Evolutionary conservation across 1,140 invertebrate species (phyloP).

Genomic region (Tetragonula clypearis): DNA sequence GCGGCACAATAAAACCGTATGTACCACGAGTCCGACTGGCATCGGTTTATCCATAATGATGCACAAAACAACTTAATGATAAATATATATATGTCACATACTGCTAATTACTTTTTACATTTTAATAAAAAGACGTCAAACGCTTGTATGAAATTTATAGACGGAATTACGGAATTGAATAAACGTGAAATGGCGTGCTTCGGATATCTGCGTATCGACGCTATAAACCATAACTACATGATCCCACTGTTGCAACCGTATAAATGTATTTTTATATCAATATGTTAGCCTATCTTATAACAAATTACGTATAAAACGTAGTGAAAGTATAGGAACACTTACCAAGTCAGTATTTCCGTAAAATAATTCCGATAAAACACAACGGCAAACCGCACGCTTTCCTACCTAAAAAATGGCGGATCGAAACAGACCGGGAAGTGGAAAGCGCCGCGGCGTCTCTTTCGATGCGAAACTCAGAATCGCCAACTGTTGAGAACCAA

Average conservation of each 20-base stretch:
- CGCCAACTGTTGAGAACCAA: slow-evolving; percentile 36
- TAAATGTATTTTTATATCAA: background rate
- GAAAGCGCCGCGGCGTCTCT: slow-evolving; percentile 51
- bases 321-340: slow-evolving; percentile 42
- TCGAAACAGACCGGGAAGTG: slow-evolving; percentile 59
- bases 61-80: background rate
- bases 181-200: slow-evolving; percentile 34
- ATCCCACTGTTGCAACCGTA: background rate
- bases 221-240: background rate
- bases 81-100: background rate
- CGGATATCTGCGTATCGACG: slow-evolving; percentile 17
- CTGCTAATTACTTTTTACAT: background rate
- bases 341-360: slow-evolving; percentile 72
- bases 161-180: background rate
- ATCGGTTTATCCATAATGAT: background rate
- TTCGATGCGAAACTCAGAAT: slow-evolving; percentile 13
- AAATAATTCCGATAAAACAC: slow-evolving; percentile 65
- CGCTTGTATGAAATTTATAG: background rate
- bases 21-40: background rate
- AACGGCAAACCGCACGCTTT: slow-evolving; percentile 67
- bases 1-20: background rate
- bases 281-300: background rate
- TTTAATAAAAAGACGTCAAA: background rate
- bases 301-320: background rate
- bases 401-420: slow-evolving; percentile 70